Evolutionary conservation across 1,140 invertebrate species (phyloP).

Genomic region (Nasonia vitripennis): DNA sequence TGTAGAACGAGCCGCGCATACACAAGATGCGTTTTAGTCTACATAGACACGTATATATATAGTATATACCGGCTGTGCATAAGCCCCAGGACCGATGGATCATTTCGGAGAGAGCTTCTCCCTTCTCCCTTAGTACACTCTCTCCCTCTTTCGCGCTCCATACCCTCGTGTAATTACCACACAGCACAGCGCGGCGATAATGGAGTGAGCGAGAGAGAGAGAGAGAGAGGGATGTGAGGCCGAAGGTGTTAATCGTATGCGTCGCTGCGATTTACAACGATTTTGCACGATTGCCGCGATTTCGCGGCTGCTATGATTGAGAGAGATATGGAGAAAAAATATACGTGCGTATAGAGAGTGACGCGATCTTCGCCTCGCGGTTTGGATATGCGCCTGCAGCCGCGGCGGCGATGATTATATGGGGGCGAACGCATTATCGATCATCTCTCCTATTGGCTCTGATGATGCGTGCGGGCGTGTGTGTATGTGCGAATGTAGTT

Average conservation of each 20-base stretch:
- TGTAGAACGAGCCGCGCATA: conserved; percentile 8
- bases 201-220: not conserved
- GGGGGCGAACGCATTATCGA: not conserved
- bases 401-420: not conserved
- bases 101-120: not conserved
- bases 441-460: not conserved
- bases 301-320: not conserved
- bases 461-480: no score
- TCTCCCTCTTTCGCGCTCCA: not conserved
- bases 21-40: not conserved
- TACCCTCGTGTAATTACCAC: conserved; percentile 3
- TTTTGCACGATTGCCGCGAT: not conserved
- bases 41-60: no score
- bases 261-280: not conserved
- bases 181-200: not conserved
- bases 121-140: not conserved
- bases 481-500: not conserved
- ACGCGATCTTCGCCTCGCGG: not conserved
- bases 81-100: not conserved
- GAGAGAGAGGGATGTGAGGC: not conserved
- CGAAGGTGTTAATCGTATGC: not conserved
- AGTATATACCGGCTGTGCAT: not conserved
- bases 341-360: not conserved
- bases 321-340: not conserved
- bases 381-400: not conserved